Evolutionary conservation across 2,113 vertebrate genomes (phyloP).

Genomic region (Mesocricetus auratus): DNA sequence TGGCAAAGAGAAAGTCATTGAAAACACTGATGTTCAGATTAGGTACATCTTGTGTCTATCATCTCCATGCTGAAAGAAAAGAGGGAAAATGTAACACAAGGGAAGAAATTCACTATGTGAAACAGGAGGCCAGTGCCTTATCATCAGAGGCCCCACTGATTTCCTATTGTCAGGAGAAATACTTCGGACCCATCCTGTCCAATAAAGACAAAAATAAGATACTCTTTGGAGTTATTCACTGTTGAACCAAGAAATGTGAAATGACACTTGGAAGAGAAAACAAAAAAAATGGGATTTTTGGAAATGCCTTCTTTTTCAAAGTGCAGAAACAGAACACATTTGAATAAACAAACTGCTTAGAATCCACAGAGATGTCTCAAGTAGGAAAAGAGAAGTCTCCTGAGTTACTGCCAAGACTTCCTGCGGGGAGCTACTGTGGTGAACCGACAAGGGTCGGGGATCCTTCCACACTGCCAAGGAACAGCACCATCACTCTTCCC

Average conservation of each 20-base stretch:
- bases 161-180: slow-evolving; percentile 18
- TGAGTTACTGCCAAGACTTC: background rate
- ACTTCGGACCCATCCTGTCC: background rate
- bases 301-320: slow-evolving; percentile 39
- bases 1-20: background rate
- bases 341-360: slow-evolving; percentile 2
- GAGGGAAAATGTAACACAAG: background rate
- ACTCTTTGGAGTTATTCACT: background rate
- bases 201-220: slow-evolving; percentile 33
- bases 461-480: background rate
- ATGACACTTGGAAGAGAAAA: background rate
- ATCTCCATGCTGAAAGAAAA: background rate
- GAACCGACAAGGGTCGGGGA: background rate
- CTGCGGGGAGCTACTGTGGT: background rate
- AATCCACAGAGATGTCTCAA: slow-evolving; percentile 6
- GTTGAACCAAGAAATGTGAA: slow-evolving; percentile 3
- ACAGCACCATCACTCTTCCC: background rate
- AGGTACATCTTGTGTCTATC: background rate
- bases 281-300: background rate
- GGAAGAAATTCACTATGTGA: background rate
- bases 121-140: background rate
- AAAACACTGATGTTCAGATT: background rate
- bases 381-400: background rate
- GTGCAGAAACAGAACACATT: background rate
- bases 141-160: background rate